Percentiles rank a stretch among this genome's conserved stretches.
phyloP scores from a whole-genome alignment of 1,140 invertebrate genomes.

The Drosophila orena region DNA sequence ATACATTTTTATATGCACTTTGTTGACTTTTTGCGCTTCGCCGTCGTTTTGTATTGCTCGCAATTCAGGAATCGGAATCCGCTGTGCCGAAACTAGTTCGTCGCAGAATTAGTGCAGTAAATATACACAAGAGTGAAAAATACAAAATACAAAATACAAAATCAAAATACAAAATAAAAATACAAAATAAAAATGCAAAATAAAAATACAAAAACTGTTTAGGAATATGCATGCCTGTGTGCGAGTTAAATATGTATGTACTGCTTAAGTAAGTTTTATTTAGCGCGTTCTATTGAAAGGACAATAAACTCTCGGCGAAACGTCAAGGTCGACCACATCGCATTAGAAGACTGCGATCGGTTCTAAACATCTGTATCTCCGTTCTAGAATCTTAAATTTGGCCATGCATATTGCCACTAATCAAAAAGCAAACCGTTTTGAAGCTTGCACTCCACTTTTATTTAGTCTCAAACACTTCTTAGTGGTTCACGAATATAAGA shows the following conservation, averaged over 20 bases:
- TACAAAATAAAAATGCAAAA: conserved; percentile 1
- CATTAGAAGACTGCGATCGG: conserved; percentile 62
- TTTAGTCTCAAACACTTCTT: conserved; percentile 1
- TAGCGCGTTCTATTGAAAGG: conserved; percentile 83
- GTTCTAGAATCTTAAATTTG: conserved; percentile 15
- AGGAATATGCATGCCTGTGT: conserved; percentile 55
- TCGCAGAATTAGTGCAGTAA: conserved; percentile 75
- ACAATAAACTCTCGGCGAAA: conserved; percentile 76
- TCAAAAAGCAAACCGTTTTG: neutral
- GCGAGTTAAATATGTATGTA: conserved; percentile 23
- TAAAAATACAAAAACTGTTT: conserved; percentile 27
- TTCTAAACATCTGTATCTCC: conserved; percentile 26
- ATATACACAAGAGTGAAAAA: conserved; percentile 37
- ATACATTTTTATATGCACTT: conserved; percentile 79
- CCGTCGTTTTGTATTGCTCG: conserved; percentile 23
- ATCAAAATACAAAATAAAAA: conserved; percentile 5
- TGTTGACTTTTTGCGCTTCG: conserved; percentile 39
- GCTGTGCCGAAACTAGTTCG: conserved; percentile 69
- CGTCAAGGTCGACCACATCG: conserved; percentile 78
- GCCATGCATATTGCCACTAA: conserved; percentile 19
- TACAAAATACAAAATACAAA: neutral
- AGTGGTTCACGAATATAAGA: neutral
- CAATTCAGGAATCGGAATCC: conserved; percentile 60
- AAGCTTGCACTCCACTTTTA: neutral
- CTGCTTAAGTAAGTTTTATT: conserved; percentile 67